phyloP scores from a whole-genome alignment of 64 coral and sea anemone species.

The Dendronephthya gigantea region DNA sequence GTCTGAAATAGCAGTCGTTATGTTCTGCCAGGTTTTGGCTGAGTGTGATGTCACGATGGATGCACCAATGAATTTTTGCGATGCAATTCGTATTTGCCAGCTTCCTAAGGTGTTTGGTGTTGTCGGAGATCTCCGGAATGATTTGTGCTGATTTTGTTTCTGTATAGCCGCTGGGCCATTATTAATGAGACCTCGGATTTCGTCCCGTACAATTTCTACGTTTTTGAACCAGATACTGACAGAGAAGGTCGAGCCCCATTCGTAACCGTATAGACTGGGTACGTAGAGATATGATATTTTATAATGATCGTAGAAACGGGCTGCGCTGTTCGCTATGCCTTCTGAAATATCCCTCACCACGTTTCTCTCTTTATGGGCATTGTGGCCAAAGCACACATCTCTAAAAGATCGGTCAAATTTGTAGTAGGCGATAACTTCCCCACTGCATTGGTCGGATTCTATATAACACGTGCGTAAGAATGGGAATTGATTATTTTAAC shows the following conservation, averaged over 20 bases:
- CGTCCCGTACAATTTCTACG: not conserved
- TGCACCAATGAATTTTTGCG: not conserved
- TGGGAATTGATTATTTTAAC: too few species aligned
- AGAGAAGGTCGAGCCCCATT: not conserved
- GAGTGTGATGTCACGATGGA: not conserved
- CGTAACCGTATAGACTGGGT: not conserved
- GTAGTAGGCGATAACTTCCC: not conserved
- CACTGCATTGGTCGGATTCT: not conserved
- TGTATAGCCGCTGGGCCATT: not conserved
- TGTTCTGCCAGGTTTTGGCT: not conserved
- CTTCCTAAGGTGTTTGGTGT: not conserved
- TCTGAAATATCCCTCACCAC: not conserved
- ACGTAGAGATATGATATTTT: not conserved
- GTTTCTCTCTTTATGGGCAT: not conserved
- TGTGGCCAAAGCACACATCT: not conserved
- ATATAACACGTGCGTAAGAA: too few species aligned
- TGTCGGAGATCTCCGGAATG: too few species aligned
- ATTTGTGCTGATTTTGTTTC: too few species aligned
- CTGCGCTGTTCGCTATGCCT: not conserved
- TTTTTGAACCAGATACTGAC: not conserved
- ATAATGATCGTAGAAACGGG: not conserved
- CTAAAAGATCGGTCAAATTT: not conserved
- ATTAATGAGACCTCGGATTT: not conserved
- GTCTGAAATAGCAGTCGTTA: not conserved
- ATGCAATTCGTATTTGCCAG: not conserved